Evolutionary conservation across 2,113 vertebrate genomes (phyloP).

Genomic region (Andinoacara biseriatus): DNA sequence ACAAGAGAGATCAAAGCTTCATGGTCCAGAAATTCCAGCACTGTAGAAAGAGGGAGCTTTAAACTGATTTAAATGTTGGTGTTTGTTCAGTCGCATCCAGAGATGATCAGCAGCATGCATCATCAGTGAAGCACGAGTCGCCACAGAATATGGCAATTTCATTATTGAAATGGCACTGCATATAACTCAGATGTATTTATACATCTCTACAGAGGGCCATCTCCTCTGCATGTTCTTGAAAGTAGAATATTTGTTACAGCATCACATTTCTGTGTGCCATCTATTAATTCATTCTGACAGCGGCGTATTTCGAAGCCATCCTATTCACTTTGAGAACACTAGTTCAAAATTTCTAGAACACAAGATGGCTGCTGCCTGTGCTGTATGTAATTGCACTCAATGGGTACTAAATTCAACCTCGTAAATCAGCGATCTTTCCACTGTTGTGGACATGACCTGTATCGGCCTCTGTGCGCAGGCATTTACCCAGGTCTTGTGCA

Average conservation of each 20-base stretch:
- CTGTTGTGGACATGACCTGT: slow-evolving; percentile 44
- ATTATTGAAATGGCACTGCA: background rate
- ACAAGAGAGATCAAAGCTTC: background rate
- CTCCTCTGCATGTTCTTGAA: slow-evolving; percentile 23
- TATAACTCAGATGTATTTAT: slow-evolving; percentile 39
- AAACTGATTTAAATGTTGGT: background rate
- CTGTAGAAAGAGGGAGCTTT: background rate
- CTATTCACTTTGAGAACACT: slow-evolving; percentile 23
- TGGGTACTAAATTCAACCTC: slow-evolving; percentile 71
- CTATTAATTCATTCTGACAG: slow-evolving; percentile 15
- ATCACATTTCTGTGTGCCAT: background rate
- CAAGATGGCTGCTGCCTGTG: slow-evolving; percentile 53
- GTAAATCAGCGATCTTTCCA: slow-evolving; percentile 74
- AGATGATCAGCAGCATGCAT: slow-evolving; percentile 15
- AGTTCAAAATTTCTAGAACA: slow-evolving; percentile 19
- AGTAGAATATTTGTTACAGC: slow-evolving; percentile 16
- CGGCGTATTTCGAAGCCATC: background rate
- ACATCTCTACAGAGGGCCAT: slow-evolving; percentile 6
- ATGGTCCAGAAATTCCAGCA: background rate
- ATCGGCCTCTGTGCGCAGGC: slow-evolving; percentile 70
- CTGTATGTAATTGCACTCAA: slow-evolving; percentile 72
- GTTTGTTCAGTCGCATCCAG: slow-evolving; percentile 8
- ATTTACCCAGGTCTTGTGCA: slow-evolving; percentile 70
- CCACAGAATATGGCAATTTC: background rate
- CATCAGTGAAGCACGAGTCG: background rate